Evolutionary conservation across 92 coral and sea anemone genomes (phyloP).

Genomic region (Blastomussa wellsi): DNA sequence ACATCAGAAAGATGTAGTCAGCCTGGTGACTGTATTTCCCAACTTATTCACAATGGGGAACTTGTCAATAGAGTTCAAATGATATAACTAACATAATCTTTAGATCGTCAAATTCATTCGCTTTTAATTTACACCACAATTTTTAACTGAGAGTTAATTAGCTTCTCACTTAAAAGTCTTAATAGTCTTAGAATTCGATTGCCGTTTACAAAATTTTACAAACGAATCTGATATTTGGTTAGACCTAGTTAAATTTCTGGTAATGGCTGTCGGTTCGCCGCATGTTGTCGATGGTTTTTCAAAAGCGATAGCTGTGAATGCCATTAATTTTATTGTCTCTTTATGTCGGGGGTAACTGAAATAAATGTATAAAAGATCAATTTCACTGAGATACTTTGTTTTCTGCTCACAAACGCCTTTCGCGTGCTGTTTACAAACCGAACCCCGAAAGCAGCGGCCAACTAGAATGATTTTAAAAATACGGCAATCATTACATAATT

Average conservation of each 20-base stretch:
- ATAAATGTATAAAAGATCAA: not conserved
- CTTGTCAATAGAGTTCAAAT: not conserved
- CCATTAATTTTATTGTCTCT: conserved; percentile 7
- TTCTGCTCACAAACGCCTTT: not conserved
- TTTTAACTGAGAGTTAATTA: not conserved
- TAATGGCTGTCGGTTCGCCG: conserved; percentile 3
- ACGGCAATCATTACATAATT: too few species aligned
- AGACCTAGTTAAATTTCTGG: not conserved
- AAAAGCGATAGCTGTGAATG: conserved; percentile 8
- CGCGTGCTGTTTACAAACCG: not conserved
- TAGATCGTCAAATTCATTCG: not conserved
- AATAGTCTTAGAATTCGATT: not conserved
- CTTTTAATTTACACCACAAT: not conserved
- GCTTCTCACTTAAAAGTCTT: not conserved
- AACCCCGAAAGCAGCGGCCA: not conserved
- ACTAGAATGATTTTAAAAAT: not conserved
- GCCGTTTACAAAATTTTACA: not conserved
- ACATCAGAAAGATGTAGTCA: not conserved
- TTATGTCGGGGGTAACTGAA: conserved; percentile 15
- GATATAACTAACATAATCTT: not conserved
- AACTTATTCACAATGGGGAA: conserved; percentile 31
- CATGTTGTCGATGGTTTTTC: conserved; percentile 24
- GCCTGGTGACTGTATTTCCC: conserved; percentile 5
- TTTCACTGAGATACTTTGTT: not conserved
- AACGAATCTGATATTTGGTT: not conserved